Percentiles rank a stretch among this genome's conserved stretches.
These are phyloP conservation scores for Illadopsis cleaveri DNA, from an alignment of 2,113 vertebrate species.

Conservation along the genomic window DNA sequence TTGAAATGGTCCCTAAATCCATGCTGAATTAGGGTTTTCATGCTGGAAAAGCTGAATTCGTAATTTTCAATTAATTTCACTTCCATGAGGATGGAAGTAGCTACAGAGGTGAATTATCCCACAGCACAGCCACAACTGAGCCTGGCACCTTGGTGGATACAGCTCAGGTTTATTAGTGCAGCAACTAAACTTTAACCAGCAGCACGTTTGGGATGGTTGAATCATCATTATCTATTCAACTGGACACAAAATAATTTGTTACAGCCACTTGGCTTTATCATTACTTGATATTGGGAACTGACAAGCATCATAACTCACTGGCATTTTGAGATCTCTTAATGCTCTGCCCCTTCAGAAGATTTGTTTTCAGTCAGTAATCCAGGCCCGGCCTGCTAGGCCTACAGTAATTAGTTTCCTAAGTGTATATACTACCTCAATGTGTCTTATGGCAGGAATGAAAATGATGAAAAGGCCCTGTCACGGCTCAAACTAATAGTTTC, in stretches of 20 bases:
- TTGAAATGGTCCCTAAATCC: background rate
- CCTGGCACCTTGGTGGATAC: background rate
- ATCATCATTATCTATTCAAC: background rate
- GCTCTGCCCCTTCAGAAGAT: slow-evolving; percentile 11
- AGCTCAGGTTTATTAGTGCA: background rate
- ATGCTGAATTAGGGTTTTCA: background rate
- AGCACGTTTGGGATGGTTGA: background rate
- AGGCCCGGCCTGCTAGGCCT: background rate
- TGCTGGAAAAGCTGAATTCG: background rate
- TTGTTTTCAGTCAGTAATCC: background rate
- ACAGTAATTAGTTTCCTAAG: slow-evolving; percentile 2
- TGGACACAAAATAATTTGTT: slow-evolving; percentile 52
- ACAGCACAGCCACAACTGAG: background rate
- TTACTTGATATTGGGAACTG: slow-evolving; percentile 34
- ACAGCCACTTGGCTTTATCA: slow-evolving; percentile 49
- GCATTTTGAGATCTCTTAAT: slow-evolving; percentile 10
- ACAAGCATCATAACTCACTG: slow-evolving; percentile 27
- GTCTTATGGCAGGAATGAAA: background rate
- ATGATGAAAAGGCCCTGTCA: slow-evolving; percentile 28
- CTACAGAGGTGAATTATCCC: background rate
- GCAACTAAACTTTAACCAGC: background rate
- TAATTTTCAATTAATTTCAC: background rate
- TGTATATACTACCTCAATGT: background rate
- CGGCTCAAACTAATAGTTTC: slow-evolving; percentile 12
- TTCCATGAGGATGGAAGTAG: background rate